A percentile compares a stretch with the other conserved stretches of the same genome.
Conservation (phyloP, 1,140 invertebrate genomes). For the Tribolium madens region DNA sequence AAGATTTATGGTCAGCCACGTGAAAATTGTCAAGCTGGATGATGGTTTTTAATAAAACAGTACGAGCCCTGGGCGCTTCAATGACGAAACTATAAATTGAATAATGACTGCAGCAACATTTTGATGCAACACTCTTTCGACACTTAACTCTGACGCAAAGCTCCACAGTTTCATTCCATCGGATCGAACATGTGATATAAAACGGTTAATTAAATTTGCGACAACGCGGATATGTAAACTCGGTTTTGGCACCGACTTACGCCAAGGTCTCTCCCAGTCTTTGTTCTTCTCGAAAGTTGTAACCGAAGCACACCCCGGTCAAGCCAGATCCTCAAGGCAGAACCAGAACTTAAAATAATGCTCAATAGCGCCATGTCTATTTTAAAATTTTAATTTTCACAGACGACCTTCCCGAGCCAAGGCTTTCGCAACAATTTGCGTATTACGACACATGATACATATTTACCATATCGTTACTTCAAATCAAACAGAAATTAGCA, state of each 20-base stretch:
- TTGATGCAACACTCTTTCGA: slow-evolving; percentile 52
- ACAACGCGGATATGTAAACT: not conserved
- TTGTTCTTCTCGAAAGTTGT: slow-evolving; percentile 27
- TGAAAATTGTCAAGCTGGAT: not conserved
- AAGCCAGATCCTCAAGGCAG: slow-evolving; percentile 9
- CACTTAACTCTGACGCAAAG: slow-evolving; percentile 50
- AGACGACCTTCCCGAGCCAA: slow-evolving; percentile 45
- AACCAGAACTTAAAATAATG: slow-evolving; percentile 35
- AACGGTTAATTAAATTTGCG: slow-evolving; percentile 11
- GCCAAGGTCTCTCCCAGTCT: slow-evolving; percentile 1
- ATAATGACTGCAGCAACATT: slow-evolving; percentile 51
- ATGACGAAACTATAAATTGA: slow-evolving; percentile 52
- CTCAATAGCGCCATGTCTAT: slow-evolving; percentile 41
- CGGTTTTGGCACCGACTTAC: not conserved
- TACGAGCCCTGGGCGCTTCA: slow-evolving; percentile 38
- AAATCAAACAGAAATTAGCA: slow-evolving; percentile 41
- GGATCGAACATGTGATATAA: slow-evolving; percentile 5
- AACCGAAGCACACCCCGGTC: slow-evolving; percentile 16
- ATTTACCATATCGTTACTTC: slow-evolving; percentile 37
- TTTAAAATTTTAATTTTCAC: slow-evolving; percentile 46
- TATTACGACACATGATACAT: slow-evolving; percentile 45
- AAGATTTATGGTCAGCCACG: slow-evolving; percentile 9
- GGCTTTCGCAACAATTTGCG: slow-evolving; percentile 45
- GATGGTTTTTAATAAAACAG: slow-evolving; percentile 37
- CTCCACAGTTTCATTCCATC: slow-evolving; percentile 38